Percentiles rank a stretch among this genome's conserved stretches.
phyloP scores from a whole-genome alignment of 2,113 vertebrate species.

The Mungos mungo region DNA sequence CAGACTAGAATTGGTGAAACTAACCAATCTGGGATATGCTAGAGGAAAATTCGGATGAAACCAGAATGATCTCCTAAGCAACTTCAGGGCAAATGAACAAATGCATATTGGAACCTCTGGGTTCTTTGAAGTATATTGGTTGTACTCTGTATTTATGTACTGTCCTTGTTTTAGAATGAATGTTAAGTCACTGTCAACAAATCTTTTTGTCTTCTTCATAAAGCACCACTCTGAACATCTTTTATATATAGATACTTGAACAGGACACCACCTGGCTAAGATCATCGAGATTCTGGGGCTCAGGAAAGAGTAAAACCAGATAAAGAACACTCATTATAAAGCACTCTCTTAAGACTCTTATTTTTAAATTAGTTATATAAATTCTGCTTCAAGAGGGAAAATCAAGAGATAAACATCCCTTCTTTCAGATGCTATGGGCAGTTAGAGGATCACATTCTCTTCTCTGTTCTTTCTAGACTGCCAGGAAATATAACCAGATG shows the following conservation, averaged over 20 bases:
- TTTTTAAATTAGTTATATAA: conserved; percentile 26
- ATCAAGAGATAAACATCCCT: neutral
- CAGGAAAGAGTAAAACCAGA: conserved; percentile 13
- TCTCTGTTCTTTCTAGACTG: conserved; percentile 1
- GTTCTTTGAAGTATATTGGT: conserved; percentile 5
- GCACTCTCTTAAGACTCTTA: conserved; percentile 9
- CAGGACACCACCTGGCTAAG: neutral
- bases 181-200: conserved; percentile 3
- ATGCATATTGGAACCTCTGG: neutral
- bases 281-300: neutral
- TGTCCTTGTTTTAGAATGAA: neutral
- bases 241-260: neutral
- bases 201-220: conserved; percentile 25
- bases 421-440: neutral
- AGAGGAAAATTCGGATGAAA: neutral
- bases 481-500: neutral
- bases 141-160: neutral
- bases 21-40: neutral
- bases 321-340: neutral
- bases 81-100: neutral
- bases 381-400: conserved; percentile 20
- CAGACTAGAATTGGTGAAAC: neutral
- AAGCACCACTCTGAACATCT: neutral
- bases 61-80: neutral
- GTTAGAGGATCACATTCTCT: neutral